These are phyloP conservation scores for Perithous albicinctus DNA, from an alignment of 2,888 invertebrate genomes.

Conservation along the genomic window DNA sequence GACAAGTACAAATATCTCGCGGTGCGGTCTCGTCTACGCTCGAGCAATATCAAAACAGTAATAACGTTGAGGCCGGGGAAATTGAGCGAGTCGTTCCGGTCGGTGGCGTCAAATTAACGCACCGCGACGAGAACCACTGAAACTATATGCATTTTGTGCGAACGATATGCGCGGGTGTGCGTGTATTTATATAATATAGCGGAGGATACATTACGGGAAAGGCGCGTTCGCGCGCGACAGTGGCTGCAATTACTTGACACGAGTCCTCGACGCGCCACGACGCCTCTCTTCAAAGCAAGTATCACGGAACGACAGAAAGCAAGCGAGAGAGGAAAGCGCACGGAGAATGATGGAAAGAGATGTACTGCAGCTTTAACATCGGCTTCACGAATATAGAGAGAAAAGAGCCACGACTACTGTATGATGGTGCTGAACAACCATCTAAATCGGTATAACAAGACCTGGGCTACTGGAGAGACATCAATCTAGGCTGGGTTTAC, in stretches of 20 bases:
- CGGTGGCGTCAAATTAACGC: slow-evolving; percentile 82
- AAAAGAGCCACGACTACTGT: background rate
- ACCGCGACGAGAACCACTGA: slow-evolving; percentile 60
- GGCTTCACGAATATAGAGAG: slow-evolving; percentile 13
- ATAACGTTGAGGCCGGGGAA: slow-evolving; percentile 77
- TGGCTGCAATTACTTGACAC: slow-evolving; percentile 80
- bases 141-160: slow-evolving; percentile 7
- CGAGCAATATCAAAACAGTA: slow-evolving; percentile 69
- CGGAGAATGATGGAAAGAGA: slow-evolving; percentile 44
- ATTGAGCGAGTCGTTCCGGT: slow-evolving; percentile 80
- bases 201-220: slow-evolving; percentile 38
- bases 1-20: slow-evolving; percentile 66
- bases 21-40: slow-evolving; percentile 60
- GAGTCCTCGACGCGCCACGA: slow-evolving; percentile 74
- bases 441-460: slow-evolving; percentile 81
- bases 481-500: slow-evolving; percentile 79
- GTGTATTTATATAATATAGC: background rate
- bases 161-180: slow-evolving; percentile 28
- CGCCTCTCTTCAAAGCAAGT: slow-evolving; percentile 75
- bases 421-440: slow-evolving; percentile 70
- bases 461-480: slow-evolving; percentile 75
- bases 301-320: slow-evolving; percentile 1
- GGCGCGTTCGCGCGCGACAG: slow-evolving; percentile 71
- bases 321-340: slow-evolving; percentile 57
- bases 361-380: slow-evolving; percentile 40